A percentile compares a stretch with the other conserved stretches of the same genome.
phyloP scores from a whole-genome alignment of 92 coral and sea anemone genomes.

The Micromussa lordhowensis region DNA sequence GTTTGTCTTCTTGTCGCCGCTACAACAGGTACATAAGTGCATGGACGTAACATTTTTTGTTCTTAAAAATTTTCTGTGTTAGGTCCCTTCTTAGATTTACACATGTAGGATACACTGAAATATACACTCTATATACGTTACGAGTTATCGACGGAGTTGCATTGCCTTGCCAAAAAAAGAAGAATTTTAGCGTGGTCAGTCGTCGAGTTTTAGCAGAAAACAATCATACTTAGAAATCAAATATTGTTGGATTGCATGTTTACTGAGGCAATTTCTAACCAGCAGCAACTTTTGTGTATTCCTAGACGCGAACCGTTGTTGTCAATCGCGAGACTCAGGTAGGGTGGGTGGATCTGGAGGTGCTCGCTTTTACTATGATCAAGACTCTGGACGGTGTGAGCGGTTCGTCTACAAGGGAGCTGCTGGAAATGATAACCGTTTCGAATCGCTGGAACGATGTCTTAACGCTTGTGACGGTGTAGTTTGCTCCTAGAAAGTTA shows the following conservation, averaged over 20 bases:
- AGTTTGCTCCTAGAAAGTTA: background rate
- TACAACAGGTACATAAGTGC: background rate
- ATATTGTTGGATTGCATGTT: too few species aligned
- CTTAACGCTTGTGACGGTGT: background rate
- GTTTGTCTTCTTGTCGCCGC: constrained; percentile 5
- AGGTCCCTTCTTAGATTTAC: too few species aligned
- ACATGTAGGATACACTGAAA: too few species aligned
- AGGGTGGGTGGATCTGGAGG: too few species aligned
- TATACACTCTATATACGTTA: too few species aligned
- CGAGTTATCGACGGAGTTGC: too few species aligned
- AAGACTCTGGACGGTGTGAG: background rate
- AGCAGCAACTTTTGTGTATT: background rate
- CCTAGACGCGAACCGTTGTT: background rate
- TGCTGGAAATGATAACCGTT: constrained; percentile 2
- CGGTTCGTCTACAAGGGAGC: background rate
- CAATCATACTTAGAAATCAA: too few species aligned
- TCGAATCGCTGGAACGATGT: background rate
- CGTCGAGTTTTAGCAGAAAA: too few species aligned
- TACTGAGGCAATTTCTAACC: too few species aligned
- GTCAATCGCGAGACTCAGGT: background rate
- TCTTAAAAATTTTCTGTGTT: too few species aligned
- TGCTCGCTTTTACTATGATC: constrained; percentile 8
- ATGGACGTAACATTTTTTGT: background rate
- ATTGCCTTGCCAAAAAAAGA: too few species aligned
- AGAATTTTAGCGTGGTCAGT: too few species aligned